Percentiles rank a stretch among this genome's conserved stretches.
Evolutionary conservation across 1,140 invertebrate species (phyloP).

Genomic region (Pantala flavescens): DNA sequence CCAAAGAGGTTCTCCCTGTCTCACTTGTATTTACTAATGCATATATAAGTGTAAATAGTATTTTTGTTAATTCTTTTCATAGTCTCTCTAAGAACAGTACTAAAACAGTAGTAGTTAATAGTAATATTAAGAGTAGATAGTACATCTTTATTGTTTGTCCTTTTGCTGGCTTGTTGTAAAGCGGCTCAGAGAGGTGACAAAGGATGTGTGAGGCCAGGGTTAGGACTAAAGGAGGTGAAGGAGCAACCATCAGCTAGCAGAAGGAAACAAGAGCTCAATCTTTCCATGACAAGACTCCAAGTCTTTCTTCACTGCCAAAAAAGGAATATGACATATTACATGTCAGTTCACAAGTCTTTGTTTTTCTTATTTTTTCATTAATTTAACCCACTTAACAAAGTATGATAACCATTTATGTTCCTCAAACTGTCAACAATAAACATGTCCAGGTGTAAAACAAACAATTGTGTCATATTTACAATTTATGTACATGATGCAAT

Average conservation of each 20-base stretch:
- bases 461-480: conserved; percentile 17
- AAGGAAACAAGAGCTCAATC: conserved; percentile 9
- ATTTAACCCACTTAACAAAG: conserved; percentile 16
- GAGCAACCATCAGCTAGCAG: conserved; percentile 7
- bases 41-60: conserved; percentile 11
- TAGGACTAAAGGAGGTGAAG: conserved; percentile 8
- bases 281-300: conserved; percentile 1
- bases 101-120: conserved; percentile 10
- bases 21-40: neutral
- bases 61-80: conserved; percentile 9
- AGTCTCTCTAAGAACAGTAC: conserved; percentile 9
- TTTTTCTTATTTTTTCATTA: conserved; percentile 15
- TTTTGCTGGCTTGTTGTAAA: conserved; percentile 9
- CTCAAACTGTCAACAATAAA: conserved; percentile 16
- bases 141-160: conserved; percentile 10
- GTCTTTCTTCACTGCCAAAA: conserved; percentile 6
- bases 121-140: conserved; percentile 10
- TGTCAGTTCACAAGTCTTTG: conserved; percentile 5
- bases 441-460: conserved; percentile 15
- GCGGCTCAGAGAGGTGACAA: neutral
- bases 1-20: conserved; percentile 7
- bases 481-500: conserved; percentile 17
- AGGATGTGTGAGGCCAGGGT: neutral
- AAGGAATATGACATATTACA: neutral
- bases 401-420: conserved; percentile 13